Percentiles rank a stretch among this genome's conserved stretches.
Conservation (phyloP, 1,140 invertebrate species). For the fruit fly (Drosophila melanogaster) region DNA sequence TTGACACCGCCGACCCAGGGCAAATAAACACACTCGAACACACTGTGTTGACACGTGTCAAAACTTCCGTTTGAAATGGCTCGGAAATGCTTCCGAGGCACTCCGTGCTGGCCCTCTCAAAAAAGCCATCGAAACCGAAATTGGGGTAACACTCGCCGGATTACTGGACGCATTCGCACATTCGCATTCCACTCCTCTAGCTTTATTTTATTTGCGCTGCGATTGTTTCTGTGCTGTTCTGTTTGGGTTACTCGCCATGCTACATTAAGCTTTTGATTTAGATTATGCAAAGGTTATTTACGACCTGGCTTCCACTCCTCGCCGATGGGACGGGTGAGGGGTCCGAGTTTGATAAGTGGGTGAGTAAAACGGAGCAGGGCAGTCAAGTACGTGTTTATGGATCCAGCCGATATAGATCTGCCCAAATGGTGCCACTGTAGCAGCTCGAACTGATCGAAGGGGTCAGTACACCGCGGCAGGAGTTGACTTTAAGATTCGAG, state of each 20-base stretch:
- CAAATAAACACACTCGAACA: conserved; percentile 32
- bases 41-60: conserved; percentile 82
- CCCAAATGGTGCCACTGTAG: conserved; percentile 28
- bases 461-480: conserved; percentile 28
- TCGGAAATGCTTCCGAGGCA: conserved; percentile 76
- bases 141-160: conserved; percentile 71
- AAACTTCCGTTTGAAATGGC: conserved; percentile 83
- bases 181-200: conserved; percentile 29
- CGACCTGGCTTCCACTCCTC: conserved; percentile 31
- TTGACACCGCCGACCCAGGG: conserved; percentile 44
- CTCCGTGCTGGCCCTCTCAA: conserved; percentile 65
- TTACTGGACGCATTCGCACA: conserved; percentile 44
- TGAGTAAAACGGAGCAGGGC: conserved; percentile 16
- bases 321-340: conserved; percentile 22
- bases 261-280: conserved; percentile 80
- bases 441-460: conserved; percentile 23
- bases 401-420: conserved; percentile 30
- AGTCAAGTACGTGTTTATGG: conserved; percentile 49
- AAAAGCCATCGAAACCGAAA: conserved; percentile 55
- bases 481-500: neutral
- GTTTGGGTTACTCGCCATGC: conserved; percentile 56
- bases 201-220: conserved; percentile 41
- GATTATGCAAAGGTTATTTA: conserved; percentile 81
- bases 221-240: conserved; percentile 8
- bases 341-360: conserved; percentile 31